A percentile compares a stretch with the other conserved stretches of the same genome.
These are phyloP conservation scores for Piliocolobus tephrosceles DNA, from an alignment of 2,113 vertebrate species.

Conservation along the genomic window DNA sequence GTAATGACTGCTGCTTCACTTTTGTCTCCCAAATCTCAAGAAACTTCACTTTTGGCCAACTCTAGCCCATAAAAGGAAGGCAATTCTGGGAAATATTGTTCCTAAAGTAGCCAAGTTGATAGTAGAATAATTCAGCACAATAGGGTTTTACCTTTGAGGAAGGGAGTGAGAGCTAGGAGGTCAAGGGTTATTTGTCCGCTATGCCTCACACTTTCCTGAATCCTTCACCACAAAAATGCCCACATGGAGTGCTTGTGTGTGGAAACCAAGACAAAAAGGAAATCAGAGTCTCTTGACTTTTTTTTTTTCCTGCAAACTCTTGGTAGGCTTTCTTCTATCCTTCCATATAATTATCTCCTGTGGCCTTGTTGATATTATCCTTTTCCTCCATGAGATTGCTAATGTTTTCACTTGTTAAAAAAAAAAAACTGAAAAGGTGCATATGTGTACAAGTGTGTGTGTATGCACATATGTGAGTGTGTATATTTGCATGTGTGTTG, in stretches of 20 bases:
- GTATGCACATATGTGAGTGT: neutral
- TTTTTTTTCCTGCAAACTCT: neutral
- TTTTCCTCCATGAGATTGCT: neutral
- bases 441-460: neutral
- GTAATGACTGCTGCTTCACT: neutral
- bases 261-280: neutral
- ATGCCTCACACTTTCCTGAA: neutral
- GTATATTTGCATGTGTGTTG: neutral
- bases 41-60: neutral
- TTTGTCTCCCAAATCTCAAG: neutral
- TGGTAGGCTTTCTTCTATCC: neutral
- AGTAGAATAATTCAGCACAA: neutral
- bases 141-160: neutral
- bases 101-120: neutral
- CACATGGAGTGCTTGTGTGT: neutral
- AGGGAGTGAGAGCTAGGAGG: neutral
- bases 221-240: neutral
- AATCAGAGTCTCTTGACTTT: neutral
- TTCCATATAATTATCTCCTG: neutral
- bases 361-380: neutral
- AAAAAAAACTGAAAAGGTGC: neutral
- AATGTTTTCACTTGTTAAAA: constrained; percentile 6
- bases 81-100: neutral
- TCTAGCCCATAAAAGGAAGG: neutral
- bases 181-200: neutral